phyloP scores from a whole-genome alignment of 1,140 invertebrate genomes.

The Aphaenogaster rudis region DNA sequence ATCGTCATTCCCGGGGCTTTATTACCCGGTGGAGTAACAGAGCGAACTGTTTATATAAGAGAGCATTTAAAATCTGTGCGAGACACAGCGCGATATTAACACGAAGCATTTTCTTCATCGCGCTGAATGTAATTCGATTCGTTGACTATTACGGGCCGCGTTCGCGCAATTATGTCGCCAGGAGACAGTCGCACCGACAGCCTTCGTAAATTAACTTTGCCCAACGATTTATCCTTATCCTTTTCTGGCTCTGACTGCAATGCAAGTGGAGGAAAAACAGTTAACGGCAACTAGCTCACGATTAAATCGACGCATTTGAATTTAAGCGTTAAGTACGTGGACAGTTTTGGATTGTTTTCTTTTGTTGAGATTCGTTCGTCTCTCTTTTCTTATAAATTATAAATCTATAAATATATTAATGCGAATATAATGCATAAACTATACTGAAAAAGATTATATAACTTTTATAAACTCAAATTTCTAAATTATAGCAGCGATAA shows the following conservation, averaged over 20 bases:
- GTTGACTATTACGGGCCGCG: conserved; percentile 19
- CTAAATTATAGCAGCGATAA: background rate
- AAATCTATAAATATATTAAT: background rate
- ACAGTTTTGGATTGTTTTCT: background rate
- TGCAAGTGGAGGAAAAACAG: background rate
- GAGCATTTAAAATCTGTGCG: conserved; percentile 47
- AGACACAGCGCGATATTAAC: conserved; percentile 35
- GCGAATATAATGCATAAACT: background rate
- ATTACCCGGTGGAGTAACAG: conserved; percentile 27
- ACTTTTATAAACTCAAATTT: background rate
- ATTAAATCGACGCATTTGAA: background rate
- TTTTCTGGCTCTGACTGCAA: background rate
- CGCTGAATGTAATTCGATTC: conserved; percentile 47
- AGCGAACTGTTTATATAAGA: conserved; percentile 29
- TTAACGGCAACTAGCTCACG: background rate
- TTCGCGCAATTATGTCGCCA: conserved; percentile 27
- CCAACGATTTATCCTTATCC: background rate
- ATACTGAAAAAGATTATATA: background rate
- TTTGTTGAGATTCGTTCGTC: background rate
- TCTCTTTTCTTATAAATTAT: background rate
- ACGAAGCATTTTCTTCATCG: background rate
- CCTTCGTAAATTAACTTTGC: conserved; percentile 45
- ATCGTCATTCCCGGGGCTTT: conserved; percentile 6
- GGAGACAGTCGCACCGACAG: conserved; percentile 30
- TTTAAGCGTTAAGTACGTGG: background rate